Percentiles rank a stretch among this genome's conserved stretches.
These are phyloP conservation scores for Acrocyrtus sp. DNA, from an alignment of 2,888 invertebrate species.

Conservation along the genomic window DNA sequence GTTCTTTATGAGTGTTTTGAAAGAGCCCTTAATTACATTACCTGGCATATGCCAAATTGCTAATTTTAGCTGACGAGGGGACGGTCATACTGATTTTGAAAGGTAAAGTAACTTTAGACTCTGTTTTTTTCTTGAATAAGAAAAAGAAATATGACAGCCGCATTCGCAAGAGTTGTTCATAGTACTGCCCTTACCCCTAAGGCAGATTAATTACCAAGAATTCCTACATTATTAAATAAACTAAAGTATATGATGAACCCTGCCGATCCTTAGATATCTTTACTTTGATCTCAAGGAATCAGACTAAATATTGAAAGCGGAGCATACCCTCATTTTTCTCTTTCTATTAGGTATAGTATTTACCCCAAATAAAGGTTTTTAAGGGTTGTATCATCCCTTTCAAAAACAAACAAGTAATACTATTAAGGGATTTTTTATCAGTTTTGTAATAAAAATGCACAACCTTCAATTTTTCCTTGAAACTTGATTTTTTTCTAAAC, in stretches of 20 bases:
- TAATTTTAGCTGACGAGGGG: not conserved
- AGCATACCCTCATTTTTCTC: conserved; percentile 45
- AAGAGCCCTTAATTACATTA: not conserved
- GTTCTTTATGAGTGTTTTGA: not conserved
- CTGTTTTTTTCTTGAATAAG: conserved; percentile 7
- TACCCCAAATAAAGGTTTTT: no score
- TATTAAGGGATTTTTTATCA: conserved; percentile 30
- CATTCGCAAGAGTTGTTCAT: no score
- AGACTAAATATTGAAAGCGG: not conserved
- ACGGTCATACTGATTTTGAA: conserved; percentile 15
- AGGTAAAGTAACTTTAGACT: conserved; percentile 23
- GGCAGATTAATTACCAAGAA: not conserved
- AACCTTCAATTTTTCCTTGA: conserved; percentile 15
- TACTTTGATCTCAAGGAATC: not conserved
- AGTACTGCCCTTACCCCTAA: no score
- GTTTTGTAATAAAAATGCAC: not conserved
- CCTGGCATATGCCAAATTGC: not conserved
- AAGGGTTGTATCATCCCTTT: not conserved
- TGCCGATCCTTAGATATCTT: not conserved
- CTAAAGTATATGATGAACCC: not conserved
- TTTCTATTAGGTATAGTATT: no score
- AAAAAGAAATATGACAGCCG: no score
- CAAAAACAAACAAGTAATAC: not conserved
- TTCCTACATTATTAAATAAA: not conserved
- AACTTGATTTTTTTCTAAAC: conserved; percentile 45